Evolutionary conservation across 1,140 invertebrate genomes (phyloP), one percentile per base, ranked within the genome.

Genomic region (Trissolcus basalis): DNA sequence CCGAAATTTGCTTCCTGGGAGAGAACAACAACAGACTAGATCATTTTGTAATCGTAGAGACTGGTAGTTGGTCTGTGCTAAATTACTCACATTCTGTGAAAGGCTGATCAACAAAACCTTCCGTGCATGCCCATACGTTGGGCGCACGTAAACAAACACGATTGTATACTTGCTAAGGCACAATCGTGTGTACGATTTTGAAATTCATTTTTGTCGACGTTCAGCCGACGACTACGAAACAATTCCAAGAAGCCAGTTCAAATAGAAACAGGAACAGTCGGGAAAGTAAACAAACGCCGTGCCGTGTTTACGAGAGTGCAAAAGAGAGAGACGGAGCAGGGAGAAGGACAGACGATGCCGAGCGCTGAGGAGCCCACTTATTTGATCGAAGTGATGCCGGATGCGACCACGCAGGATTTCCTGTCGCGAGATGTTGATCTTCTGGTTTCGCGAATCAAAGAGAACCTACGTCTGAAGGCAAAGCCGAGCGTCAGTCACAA

Each of bases 381-480:
- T 54, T 71, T 88, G 54, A 84, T 88, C 77, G 83, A 87, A 59
- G 84, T 88, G 39, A 83, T 87, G 81, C 87, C 86, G 27, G 82
- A 85, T 53, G 81, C 83, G 48, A 82, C 36, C 51, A 64, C 82
- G 39, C 87, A 89, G 77, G 87, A 90, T 41, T 90, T 90, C 72
- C 77, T 90, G 13, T 83, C 90, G 0, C 83, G 85, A 55, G 91
- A 91, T 80, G 90, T 93, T 50, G 93, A 93, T 76, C 89, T 92
- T 14, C 86, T 93, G 36, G 92, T 93, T 15, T 90, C 91, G 15
- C 91, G 92, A 82, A 93, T 93, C 49, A 93, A 93, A 79, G 91
- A 93, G 79, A 93, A 93, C 74, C 83, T 93, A 11, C 86, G 91
- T n/a, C 81, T 89, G 79, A 80, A 89, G 80, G 83, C 89, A 69